A percentile compares a stretch with the other conserved stretches of the same genome.
These are phyloP conservation scores for Turritopsis rubra DNA, from an alignment of 30 jellyfish, hydroid and myxozoan species.

Conservation along the genomic window DNA sequence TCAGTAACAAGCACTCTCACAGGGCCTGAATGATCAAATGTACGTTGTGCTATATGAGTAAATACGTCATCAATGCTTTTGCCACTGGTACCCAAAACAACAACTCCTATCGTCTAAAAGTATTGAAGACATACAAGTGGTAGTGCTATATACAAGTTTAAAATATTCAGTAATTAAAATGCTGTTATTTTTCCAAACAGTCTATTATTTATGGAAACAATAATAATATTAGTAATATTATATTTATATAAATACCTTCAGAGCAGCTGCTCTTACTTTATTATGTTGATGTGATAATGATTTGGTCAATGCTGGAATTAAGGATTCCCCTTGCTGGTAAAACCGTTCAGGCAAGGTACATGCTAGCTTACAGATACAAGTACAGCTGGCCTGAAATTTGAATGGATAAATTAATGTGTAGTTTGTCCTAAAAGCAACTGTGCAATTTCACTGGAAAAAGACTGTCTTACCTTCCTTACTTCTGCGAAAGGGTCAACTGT, in stretches of 20 bases:
- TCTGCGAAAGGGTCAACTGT: constrained; percentile 65
- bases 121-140: not conserved
- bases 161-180: no score
- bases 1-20: constrained; percentile 65
- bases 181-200: not conserved
- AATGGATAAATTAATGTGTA: not conserved
- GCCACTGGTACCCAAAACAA: constrained; percentile 64
- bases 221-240: no score
- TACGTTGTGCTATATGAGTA: constrained; percentile 82
- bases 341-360: constrained; percentile 51
- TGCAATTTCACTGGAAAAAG: not conserved
- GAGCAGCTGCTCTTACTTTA: constrained; percentile 61
- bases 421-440: not conserved
- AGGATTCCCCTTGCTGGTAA: constrained; percentile 64
- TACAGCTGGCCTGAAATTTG: constrained; percentile 59
- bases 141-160: not conserved
- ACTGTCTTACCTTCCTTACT: constrained; percentile 54
- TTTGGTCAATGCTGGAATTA: constrained; percentile 48
- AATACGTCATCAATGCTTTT: constrained; percentile 67
- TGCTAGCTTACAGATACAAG: constrained; percentile 46
- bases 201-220: not conserved
- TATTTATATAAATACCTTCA: constrained; percentile 34
- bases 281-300: constrained; percentile 83
- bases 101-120: constrained; percentile 62
- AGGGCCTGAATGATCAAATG: constrained; percentile 74